Conservation (phyloP, 2,113 vertebrate genomes). For the Baryphthengus martii region DNA sequence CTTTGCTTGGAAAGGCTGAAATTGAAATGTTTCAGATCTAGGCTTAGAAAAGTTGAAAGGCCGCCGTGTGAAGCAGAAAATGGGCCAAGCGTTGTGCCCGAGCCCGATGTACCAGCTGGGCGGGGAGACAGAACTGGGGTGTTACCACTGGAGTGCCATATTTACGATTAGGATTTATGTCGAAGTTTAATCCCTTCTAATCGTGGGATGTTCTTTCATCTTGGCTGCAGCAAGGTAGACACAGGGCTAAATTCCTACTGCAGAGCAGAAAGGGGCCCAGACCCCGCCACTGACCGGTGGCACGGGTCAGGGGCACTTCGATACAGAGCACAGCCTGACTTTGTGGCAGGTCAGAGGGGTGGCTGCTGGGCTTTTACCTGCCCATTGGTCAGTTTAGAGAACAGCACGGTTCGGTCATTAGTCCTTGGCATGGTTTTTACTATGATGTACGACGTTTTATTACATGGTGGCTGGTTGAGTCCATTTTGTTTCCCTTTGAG, state of each 20-base stretch:
- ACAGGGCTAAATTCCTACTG: accelerated
- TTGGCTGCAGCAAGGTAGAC: accelerated
- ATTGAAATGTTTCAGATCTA: background rate
- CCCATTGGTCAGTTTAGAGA: too few relatives aligned
- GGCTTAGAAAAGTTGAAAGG: background rate
- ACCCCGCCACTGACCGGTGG: accelerated
- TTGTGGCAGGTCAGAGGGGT: accelerated
- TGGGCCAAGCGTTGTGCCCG: too few relatives aligned
- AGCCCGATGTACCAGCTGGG: accelerated
- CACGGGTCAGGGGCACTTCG: too few relatives aligned
- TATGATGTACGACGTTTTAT: too few relatives aligned
- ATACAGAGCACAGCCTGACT: too few relatives aligned
- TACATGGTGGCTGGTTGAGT: too few relatives aligned
- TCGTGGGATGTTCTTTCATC: background rate
- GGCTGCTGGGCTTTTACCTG: background rate
- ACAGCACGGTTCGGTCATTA: too few relatives aligned
- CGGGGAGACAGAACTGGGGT: background rate
- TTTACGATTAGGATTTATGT: background rate
- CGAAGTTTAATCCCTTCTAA: background rate
- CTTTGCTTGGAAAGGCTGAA: background rate
- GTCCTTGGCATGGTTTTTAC: too few relatives aligned
- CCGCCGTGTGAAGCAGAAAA: background rate
- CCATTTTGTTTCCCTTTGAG: background rate
- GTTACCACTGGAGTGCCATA: accelerated
- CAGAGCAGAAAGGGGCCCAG: too few relatives aligned